Percentiles rank a stretch among this genome's conserved stretches.
phyloP scores from a whole-genome alignment of 1,140 invertebrate species.

The Zaprionus nigranus region DNA sequence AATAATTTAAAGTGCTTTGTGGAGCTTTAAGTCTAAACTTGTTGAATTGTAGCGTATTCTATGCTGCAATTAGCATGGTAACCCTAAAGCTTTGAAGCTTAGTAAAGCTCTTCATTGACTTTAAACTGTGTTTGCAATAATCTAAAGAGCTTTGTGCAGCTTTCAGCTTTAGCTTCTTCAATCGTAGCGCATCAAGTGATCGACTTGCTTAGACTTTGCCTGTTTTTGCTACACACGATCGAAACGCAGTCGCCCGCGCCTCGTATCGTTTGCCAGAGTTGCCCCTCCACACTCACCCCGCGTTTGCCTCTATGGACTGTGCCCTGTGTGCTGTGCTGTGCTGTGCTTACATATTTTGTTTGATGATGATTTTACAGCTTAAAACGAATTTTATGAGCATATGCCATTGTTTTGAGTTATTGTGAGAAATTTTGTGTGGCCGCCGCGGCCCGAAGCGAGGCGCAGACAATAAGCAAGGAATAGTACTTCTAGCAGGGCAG shows the following conservation, averaged over 20 bases:
- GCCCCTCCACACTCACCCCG: not conserved
- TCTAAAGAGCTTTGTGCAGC: no score
- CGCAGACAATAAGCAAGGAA: conserved; percentile 5
- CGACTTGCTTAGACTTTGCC: conserved; percentile 50
- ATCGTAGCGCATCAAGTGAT: conserved; percentile 54
- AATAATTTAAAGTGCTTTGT: not conserved
- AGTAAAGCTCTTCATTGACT: no score
- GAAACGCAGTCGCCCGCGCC: conserved; percentile 29
- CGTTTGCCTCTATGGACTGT: conserved; percentile 6
- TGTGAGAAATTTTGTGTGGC: conserved; percentile 73
- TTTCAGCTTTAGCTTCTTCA: no score
- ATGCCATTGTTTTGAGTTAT: conserved; percentile 84
- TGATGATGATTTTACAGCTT: conserved; percentile 84
- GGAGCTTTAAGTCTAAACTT: not conserved
- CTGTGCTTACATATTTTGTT: conserved; percentile 76
- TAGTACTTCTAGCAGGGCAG: not conserved
- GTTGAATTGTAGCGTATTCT: conserved; percentile 45
- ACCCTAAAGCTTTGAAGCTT: no score
- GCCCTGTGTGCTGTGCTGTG: conserved; percentile 10
- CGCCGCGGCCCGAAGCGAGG: conserved; percentile 40
- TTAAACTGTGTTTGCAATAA: no score
- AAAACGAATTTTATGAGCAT: conserved; percentile 84
- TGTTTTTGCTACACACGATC: conserved; percentile 61
- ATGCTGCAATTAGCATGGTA: no score
- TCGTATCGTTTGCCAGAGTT: conserved; percentile 6